Evolutionary conservation across 2,888 invertebrate genomes (phyloP).

Genomic region (Alcis repandata): DNA sequence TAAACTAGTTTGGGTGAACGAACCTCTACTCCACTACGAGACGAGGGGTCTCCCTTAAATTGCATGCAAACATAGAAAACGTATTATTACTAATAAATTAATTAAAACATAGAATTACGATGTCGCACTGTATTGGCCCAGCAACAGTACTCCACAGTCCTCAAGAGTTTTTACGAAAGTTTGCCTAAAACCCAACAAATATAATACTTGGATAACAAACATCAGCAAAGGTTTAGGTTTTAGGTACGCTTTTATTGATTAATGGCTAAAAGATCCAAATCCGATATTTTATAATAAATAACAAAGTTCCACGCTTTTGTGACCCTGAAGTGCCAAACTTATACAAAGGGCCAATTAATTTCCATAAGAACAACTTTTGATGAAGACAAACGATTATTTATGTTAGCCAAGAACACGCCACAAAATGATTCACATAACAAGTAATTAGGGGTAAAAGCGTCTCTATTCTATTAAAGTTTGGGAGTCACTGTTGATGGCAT

Average conservation of each 20-base stretch:
- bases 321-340: constrained; percentile 35
- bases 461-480: constrained; percentile 16
- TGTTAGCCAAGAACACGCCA: constrained; percentile 32
- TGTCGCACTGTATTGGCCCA: no score
- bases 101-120: no score
- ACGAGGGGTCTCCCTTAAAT: no score
- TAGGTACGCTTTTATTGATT: not conserved
- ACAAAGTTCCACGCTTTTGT: constrained; percentile 16
- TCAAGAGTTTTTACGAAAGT: not conserved
- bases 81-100: no score
- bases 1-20: not conserved
- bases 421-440: constrained; percentile 29
- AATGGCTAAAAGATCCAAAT: constrained; percentile 8
- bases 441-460: constrained; percentile 29
- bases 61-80: no score
- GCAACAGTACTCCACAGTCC: not conserved
- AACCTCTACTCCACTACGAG: no score
- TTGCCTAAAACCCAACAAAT: not conserved
- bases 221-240: no score
- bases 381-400: constrained; percentile 38
- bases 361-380: constrained; percentile 28
- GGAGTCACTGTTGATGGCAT: constrained; percentile 16
- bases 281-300: constrained; percentile 13
- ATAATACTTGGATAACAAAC: not conserved
- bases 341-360: constrained; percentile 33